A percentile compares a stretch with the other conserved stretches of the same genome.
phyloP scores from a whole-genome alignment of 1,140 invertebrate genomes.

The Heliconius hermathena region DNA sequence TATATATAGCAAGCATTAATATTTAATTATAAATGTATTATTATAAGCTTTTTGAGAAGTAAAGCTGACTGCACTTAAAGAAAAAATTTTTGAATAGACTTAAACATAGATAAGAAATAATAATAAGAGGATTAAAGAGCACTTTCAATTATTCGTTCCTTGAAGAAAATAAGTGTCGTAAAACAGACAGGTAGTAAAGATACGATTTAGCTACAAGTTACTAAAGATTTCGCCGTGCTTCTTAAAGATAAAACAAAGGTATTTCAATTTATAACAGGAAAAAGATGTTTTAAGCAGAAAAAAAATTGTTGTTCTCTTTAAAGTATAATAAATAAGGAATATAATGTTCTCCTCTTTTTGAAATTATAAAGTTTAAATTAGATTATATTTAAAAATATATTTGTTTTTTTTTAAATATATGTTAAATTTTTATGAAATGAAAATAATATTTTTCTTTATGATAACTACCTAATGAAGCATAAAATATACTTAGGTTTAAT shows the following conservation, averaged over 20 bases:
- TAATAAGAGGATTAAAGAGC: neutral
- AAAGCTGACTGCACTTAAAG: neutral
- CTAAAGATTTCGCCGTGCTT: neutral
- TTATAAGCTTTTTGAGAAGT: neutral
- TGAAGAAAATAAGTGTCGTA: neutral
- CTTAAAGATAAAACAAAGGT: neutral
- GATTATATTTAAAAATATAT: no score
- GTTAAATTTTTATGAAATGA: no score
- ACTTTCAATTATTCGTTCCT: neutral
- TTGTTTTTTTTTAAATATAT: no score
- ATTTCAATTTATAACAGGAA: neutral
- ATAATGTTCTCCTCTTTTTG: no score
- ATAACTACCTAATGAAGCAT: no score
- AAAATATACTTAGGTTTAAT: no score
- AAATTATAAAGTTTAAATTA: no score
- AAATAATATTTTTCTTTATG: no score
- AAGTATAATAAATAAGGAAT: neutral
- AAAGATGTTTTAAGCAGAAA: neutral
- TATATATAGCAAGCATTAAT: neutral
- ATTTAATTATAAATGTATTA: neutral
- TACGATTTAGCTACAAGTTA: neutral
- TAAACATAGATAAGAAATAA: neutral
- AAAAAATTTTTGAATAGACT: neutral
- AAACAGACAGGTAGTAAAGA: neutral
- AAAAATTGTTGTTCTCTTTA: no score